Conservation (phyloP, 2,888 invertebrate genomes). For the Drosophila niveifrons region DNA sequence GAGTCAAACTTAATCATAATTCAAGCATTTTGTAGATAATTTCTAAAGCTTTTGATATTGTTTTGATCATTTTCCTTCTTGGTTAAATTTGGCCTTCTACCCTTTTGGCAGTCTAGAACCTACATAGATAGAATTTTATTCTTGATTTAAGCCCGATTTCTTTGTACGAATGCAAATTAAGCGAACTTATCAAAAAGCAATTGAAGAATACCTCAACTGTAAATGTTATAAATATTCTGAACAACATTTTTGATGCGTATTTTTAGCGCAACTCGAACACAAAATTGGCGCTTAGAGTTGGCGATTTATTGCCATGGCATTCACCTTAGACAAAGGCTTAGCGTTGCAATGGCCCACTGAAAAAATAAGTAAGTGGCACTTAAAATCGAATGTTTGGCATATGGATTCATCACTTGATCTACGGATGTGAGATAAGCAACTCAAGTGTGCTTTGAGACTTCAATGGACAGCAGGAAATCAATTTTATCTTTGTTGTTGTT, state of each 20-base stretch:
- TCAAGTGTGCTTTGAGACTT: constrained; percentile 8
- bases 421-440: constrained; percentile 13
- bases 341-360: neutral
- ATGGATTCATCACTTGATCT: constrained; percentile 13
- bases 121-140: too few species aligned
- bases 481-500: constrained; percentile 31
- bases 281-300: constrained; percentile 1
- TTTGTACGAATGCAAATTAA: neutral
- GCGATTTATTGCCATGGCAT: constrained; percentile 32
- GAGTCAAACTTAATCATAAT: too few species aligned
- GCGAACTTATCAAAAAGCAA: constrained; percentile 9
- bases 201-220: neutral
- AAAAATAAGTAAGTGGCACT: constrained; percentile 15
- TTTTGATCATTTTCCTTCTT: too few species aligned
- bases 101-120: too few species aligned
- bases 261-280: neutral
- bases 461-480: constrained; percentile 57
- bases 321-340: constrained; percentile 10
- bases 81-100: too few species aligned
- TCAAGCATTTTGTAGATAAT: too few species aligned
- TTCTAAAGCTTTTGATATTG: too few species aligned
- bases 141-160: neutral
- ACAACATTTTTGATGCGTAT: neutral
- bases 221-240: neutral
- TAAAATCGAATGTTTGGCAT: constrained; percentile 5